Evolutionary conservation across 2,113 vertebrate species (phyloP), one percentile per base, ranked within the genome.

Genomic region (Neogale vison): DNA sequence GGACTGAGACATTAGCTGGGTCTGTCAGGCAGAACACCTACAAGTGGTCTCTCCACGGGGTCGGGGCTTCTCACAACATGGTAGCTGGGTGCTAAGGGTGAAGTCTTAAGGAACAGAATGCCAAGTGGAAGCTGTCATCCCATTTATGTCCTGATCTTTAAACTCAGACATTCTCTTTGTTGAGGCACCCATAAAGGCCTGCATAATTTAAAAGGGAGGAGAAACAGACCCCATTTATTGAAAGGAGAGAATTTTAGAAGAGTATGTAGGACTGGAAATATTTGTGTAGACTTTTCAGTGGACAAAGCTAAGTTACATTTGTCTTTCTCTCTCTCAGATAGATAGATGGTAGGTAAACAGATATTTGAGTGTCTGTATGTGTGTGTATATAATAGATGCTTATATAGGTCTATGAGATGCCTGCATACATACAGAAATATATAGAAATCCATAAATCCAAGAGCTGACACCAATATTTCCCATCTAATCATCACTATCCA

Each of bases 61-160:
- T 7, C 15, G 57, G 15, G 34, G 14, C 17, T 50, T 59, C 71
- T 59, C 34, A 26, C 12, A 34, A 4, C 18, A 20, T 10, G 4
- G 50, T 9, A 63, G 5, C 34, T 36, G 8, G 7, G 4, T 59
- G 34, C 59, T 34, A 20, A 63, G 15, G 34, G 11, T 50, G 23
- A 91, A 88, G 26, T 79, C 52, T 45, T 39, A 72, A 12, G 24
- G 18, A 57, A 45, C 18, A 17, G 0, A 77, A n/a, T 79, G 29
- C 2, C 17, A 72, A 1, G 1, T 36, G 3, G 14, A 69, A 61
- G 26, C 5, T 55, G 21, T 4, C 7, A 29, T 29, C 3, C 20
- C 17, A 5, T 20, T 63, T 18, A 4, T 50, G 15, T 45, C 15
- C 34, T 72, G 45, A 23, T 11, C 24, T 77, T 65, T n/a, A 72